A percentile compares a stretch with the other conserved stretches of the same genome.
These are phyloP conservation scores for Polietes domitor DNA, from an alignment of 2,888 invertebrate genomes.

Conservation along the genomic window DNA sequence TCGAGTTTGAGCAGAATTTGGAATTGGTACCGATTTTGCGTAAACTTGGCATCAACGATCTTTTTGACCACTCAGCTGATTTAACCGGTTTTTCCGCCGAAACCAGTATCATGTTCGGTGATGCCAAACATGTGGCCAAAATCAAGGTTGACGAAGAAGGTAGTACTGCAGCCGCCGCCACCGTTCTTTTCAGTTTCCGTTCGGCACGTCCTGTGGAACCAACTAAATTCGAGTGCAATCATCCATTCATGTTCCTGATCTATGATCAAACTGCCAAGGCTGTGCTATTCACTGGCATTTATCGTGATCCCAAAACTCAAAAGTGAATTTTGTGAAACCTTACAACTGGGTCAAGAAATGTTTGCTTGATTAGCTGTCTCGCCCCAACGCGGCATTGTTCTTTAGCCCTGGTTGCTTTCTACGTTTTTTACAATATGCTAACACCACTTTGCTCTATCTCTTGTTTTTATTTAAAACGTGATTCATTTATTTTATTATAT, in stretches of 20 bases:
- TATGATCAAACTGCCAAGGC: conserved; percentile 83
- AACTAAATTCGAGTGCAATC: conserved; percentile 89
- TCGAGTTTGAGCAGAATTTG: conserved; percentile 88
- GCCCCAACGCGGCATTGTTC: background rate
- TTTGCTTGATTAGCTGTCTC: conserved; percentile 14
- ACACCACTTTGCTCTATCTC: conserved; percentile 7
- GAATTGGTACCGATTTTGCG: conserved; percentile 85
- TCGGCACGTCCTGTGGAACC: conserved; percentile 92
- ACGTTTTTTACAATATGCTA: conserved; percentile 25
- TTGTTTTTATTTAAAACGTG: conserved; percentile 14
- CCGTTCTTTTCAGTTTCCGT: conserved; percentile 91
- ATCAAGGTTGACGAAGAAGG: conserved; percentile 93
- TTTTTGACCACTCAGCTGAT: conserved; percentile 84
- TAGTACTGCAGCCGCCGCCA: conserved; percentile 93
- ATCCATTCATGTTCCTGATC: conserved; percentile 92
- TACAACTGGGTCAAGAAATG: background rate
- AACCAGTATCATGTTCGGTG: conserved; percentile 82
- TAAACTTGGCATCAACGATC: conserved; percentile 86
- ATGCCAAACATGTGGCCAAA: conserved; percentile 89
- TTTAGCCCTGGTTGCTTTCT: background rate
- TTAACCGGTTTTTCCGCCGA: conserved; percentile 84
- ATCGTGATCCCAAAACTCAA: conserved; percentile 78
- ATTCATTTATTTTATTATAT: conserved; percentile 42
- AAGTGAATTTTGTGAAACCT: conserved; percentile 63
- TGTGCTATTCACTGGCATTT: conserved; percentile 80